A percentile compares a stretch with the other conserved stretches of the same genome.
Conservation (phyloP, 2,113 vertebrate species). For the Crotalus viridis region DNA sequence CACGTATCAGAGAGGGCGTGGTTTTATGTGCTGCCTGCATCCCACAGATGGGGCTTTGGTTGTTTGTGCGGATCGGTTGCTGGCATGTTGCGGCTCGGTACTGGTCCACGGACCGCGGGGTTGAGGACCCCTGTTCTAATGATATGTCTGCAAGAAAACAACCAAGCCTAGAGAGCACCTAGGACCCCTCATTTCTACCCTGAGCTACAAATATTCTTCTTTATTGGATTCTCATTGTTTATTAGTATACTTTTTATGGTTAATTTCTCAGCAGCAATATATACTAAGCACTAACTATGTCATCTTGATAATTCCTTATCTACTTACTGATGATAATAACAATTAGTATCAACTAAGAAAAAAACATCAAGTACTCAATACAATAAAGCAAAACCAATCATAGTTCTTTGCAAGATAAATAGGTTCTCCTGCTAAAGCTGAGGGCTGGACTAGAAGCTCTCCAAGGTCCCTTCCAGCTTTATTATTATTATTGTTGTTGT, state of each 20-base stretch:
- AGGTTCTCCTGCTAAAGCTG: too few species aligned
- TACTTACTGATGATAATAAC: not conserved
- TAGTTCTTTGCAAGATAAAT: not conserved
- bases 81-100: too few species aligned
- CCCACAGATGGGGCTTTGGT: too few species aligned
- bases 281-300: not conserved
- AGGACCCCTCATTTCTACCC: not conserved
- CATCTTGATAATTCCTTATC: not conserved
- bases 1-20: too few species aligned
- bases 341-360: not conserved
- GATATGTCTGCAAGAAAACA: not conserved
- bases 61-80: too few species aligned
- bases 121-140: not conserved
- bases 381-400: not conserved
- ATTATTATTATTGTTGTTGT: too few species aligned
- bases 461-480: too few species aligned
- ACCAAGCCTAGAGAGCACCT: not conserved
- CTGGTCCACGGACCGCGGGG: too few species aligned
- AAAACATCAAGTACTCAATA: not conserved
- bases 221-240: not conserved
- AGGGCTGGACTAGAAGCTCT: too few species aligned
- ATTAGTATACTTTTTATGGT: not conserved
- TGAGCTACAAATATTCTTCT: not conserved
- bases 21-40: too few species aligned
- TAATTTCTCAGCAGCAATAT: not conserved